phyloP scores from a whole-genome alignment of 2,797 vertebrate species.

The Oceanodroma leucorhoa region DNA sequence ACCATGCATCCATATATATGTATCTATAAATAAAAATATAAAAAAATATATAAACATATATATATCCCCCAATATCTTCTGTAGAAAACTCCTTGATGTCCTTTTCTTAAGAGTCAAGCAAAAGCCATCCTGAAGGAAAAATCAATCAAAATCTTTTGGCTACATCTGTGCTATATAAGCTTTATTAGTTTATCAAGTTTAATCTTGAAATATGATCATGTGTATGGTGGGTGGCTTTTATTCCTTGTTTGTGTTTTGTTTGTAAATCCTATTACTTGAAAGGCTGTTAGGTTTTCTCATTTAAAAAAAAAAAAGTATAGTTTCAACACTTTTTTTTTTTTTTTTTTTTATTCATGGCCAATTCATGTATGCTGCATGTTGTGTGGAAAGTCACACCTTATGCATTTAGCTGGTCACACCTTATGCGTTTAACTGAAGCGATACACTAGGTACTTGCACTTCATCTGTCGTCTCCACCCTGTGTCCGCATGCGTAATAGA shows the following conservation, averaged over 20 bases:
- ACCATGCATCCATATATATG: too few relatives aligned
- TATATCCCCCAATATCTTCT: neutral
- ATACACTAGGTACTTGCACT: neutral
- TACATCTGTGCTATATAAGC: neutral
- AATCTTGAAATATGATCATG: neutral
- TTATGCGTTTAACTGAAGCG: neutral
- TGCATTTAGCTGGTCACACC: neutral
- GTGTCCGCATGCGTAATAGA: neutral
- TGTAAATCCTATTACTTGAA: neutral
- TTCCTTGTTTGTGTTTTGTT: neutral
- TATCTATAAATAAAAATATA: neutral
- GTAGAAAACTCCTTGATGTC: neutral
- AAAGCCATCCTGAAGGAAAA: neutral
- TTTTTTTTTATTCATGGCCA: neutral
- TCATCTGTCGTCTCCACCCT: accelerated
- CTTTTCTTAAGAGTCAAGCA: neutral
- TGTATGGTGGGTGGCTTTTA: neutral
- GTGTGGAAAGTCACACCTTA: neutral
- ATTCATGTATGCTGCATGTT: accelerated
- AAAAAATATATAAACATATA: accelerated
- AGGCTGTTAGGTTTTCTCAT: neutral
- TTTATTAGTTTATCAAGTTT: neutral
- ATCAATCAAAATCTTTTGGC: neutral
- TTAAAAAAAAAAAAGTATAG: neutral
- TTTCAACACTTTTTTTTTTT: neutral